Conservation (phyloP, 2,113 vertebrate genomes). For the Corythoichthys haematopterus region DNA sequence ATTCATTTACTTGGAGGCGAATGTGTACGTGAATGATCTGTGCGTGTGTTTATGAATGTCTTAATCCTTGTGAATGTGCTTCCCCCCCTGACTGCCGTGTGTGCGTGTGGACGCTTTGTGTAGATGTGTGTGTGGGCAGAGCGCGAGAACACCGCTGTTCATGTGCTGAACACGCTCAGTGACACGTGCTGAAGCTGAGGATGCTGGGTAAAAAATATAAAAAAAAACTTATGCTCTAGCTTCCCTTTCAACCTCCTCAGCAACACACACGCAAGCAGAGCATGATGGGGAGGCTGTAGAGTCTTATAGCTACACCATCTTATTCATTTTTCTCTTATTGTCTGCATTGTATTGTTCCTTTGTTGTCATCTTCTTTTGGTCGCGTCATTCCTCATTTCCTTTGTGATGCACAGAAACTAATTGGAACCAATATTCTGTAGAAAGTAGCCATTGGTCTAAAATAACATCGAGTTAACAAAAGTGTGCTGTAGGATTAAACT, state of each 20-base stretch:
- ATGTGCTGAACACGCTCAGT: constrained; percentile 63
- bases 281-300: background rate
- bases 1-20: constrained; percentile 42
- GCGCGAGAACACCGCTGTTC: constrained; percentile 42
- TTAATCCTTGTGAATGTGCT: constrained; percentile 59
- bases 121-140: constrained; percentile 16
- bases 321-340: background rate
- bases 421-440: background rate
- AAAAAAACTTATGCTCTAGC: constrained; percentile 25
- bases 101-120: constrained; percentile 14
- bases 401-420: background rate
- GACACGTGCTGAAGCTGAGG: constrained; percentile 58
- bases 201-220: constrained; percentile 53
- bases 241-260: background rate
- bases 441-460: background rate
- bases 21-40: constrained; percentile 48
- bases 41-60: constrained; percentile 4
- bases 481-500: background rate
- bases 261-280: background rate
- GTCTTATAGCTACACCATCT: background rate
- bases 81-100: constrained; percentile 31
- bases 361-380: background rate
- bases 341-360: background rate
- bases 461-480: background rate
- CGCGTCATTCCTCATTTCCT: background rate